These are phyloP conservation scores for Tryphoninae sp. DNA, from an alignment of 2,888 invertebrate genomes.

Conservation along the genomic window DNA sequence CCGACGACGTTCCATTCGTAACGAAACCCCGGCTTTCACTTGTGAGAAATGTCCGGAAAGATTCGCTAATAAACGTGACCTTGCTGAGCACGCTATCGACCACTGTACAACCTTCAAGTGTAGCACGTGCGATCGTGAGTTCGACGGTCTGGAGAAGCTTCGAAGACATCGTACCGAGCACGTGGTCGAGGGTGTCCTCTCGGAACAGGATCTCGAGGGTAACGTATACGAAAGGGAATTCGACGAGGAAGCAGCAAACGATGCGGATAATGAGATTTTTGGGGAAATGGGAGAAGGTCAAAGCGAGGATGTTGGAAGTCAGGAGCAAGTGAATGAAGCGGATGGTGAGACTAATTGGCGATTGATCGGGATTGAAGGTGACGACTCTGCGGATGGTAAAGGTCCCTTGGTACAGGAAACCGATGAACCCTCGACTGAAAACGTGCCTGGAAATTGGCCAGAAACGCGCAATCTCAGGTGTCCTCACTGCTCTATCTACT, in stretches of 20 bases:
- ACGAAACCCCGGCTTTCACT: constrained; percentile 37
- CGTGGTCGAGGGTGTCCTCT: constrained; percentile 75
- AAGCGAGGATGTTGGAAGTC: neutral
- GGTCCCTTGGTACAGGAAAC: constrained; percentile 9
- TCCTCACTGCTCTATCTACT: constrained; percentile 69
- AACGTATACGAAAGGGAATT: constrained; percentile 58
- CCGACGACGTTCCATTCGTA: constrained; percentile 44
- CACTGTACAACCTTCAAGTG: constrained; percentile 71
- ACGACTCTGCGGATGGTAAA: neutral
- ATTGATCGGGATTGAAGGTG: constrained; percentile 12
- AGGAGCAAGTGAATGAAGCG: constrained; percentile 12
- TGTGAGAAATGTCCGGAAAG: constrained; percentile 72
- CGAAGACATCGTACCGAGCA: constrained; percentile 75
- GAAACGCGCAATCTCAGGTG: constrained; percentile 68
- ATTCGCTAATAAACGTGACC: constrained; percentile 68
- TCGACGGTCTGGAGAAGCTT: constrained; percentile 73
- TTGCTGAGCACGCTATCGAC: constrained; percentile 70
- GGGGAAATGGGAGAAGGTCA: constrained; percentile 21
- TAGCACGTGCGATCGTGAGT: constrained; percentile 74
- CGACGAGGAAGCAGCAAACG: constrained; percentile 46
- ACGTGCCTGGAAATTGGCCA: constrained; percentile 13
- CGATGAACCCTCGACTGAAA: too few relatives aligned
- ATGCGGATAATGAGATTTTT: constrained; percentile 38
- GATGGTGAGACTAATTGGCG: constrained; percentile 29
- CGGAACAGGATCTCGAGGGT: constrained; percentile 74